phyloP scores from a whole-genome alignment of 1,140 invertebrate species.

The Aphelinus certus region DNA sequence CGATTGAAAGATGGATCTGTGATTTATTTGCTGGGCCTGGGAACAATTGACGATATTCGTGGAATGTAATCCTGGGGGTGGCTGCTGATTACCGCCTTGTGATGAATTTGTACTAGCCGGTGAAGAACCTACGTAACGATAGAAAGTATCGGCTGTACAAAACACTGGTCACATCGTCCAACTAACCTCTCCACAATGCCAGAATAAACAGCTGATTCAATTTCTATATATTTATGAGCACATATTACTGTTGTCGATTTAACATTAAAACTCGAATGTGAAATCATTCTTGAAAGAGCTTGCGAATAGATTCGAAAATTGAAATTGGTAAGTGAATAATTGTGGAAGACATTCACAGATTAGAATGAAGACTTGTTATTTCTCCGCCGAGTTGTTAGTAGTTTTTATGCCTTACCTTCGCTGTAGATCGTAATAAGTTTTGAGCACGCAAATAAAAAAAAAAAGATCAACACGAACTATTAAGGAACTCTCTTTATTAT shows the following conservation, averaged over 20 bases:
- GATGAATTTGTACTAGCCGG: slow-evolving; percentile 58
- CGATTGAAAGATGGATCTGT: slow-evolving; percentile 65
- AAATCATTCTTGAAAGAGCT: too few relatives aligned
- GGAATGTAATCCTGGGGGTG: slow-evolving; percentile 56
- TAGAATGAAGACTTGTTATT: background rate
- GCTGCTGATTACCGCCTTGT: slow-evolving; percentile 53
- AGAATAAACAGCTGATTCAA: slow-evolving; percentile 54
- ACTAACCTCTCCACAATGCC: slow-evolving; percentile 44
- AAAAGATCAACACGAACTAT: slow-evolving; percentile 30
- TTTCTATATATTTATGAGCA: too few relatives aligned
- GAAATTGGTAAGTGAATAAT: too few relatives aligned
- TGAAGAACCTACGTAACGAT: slow-evolving; percentile 56
- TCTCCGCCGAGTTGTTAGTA: slow-evolving; percentile 1
- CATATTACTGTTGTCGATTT: too few relatives aligned
- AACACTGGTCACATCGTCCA: slow-evolving; percentile 39
- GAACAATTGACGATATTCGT: slow-evolving; percentile 49
- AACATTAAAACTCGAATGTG: too few relatives aligned
- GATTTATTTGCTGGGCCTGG: slow-evolving; percentile 57
- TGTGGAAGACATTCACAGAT: too few relatives aligned
- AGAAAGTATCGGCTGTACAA: slow-evolving; percentile 54
- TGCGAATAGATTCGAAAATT: too few relatives aligned
- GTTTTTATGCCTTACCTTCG: slow-evolving; percentile 18
- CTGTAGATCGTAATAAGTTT: slow-evolving; percentile 18
- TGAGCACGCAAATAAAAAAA: slow-evolving; percentile 22
- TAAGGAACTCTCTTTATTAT: slow-evolving; percentile 48